Percentiles rank a stretch among this genome's conserved stretches.
Conservation (phyloP, 2,888 invertebrate species). For the Halictus quadricinctus region DNA sequence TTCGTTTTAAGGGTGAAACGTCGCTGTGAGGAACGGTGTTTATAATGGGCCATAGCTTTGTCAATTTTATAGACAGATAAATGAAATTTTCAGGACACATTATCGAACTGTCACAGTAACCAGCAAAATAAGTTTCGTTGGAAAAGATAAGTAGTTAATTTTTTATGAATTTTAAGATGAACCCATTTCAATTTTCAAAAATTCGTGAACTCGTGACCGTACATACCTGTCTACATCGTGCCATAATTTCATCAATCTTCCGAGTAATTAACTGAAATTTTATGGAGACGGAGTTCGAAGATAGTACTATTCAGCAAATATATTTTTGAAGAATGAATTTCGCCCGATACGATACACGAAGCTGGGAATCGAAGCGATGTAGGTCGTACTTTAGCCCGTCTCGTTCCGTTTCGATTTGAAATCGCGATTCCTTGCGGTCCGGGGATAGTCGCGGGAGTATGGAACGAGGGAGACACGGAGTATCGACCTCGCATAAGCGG, state of each 20-base stretch:
- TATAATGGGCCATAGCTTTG: no score
- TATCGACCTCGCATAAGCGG: constrained; percentile 24
- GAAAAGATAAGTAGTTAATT: neutral
- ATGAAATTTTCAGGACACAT: no score
- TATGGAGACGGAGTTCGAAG: neutral
- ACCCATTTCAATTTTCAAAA: neutral
- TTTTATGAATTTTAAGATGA: neutral
- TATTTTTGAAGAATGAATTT: neutral
- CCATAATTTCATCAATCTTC: neutral
- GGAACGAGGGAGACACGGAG: neutral
- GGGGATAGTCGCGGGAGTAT: neutral
- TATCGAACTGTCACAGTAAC: no score
- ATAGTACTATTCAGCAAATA: neutral
- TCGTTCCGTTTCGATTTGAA: neutral
- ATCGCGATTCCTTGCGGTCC: neutral
- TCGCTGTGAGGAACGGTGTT: no score
- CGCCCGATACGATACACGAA: neutral
- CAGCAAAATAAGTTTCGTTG: neutral
- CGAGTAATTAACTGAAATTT: neutral
- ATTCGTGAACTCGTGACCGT: neutral
- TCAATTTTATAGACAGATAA: no score
- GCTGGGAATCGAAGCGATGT: neutral
- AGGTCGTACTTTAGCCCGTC: neutral
- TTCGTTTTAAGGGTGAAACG: no score
- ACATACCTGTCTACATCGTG: no score